A percentile compares a stretch with the other conserved stretches of the same genome.
phyloP scores from a whole-genome alignment of 2,888 invertebrate species.

The Nebria brevicollis region DNA sequence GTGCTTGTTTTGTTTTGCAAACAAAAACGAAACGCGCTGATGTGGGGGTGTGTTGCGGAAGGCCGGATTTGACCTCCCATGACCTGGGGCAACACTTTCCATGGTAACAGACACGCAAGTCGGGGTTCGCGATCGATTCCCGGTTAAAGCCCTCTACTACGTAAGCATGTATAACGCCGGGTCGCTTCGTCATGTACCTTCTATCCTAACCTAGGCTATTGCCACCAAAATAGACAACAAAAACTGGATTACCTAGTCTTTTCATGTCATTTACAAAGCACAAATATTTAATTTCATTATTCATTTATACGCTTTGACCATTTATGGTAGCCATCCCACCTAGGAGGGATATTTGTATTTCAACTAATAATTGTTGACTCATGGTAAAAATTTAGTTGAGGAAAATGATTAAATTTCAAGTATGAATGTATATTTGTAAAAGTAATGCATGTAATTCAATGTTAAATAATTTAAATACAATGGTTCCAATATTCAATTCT shows the following conservation, averaged over 20 bases:
- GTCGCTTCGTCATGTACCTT: not conserved
- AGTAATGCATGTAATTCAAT: not conserved
- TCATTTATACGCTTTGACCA: too few species aligned
- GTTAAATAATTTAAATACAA: not conserved
- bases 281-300: too few species aligned
- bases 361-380: too few species aligned
- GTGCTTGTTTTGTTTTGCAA: slow-evolving; percentile 52
- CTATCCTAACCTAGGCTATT: not conserved
- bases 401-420: too few species aligned
- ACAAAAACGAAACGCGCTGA: slow-evolving; percentile 49
- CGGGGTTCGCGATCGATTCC: slow-evolving; percentile 61
- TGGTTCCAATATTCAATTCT: not conserved
- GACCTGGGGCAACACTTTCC: slow-evolving; percentile 66
- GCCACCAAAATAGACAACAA: not conserved
- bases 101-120: slow-evolving; percentile 65
- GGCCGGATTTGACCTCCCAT: slow-evolving; percentile 65
- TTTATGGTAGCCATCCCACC: too few species aligned
- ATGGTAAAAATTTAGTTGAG: too few species aligned
- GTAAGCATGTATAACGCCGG: slow-evolving; percentile 29
- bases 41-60: slow-evolving; percentile 56
- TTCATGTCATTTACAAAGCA: too few species aligned
- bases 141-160: slow-evolving; percentile 48
- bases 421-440: not conserved
- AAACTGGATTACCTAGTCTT: not conserved
- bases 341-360: too few species aligned